Percentiles rank a stretch among this genome's conserved stretches.
phyloP scores from a whole-genome alignment of 2,797 vertebrate genomes.

The Fistularia commersonii region DNA sequence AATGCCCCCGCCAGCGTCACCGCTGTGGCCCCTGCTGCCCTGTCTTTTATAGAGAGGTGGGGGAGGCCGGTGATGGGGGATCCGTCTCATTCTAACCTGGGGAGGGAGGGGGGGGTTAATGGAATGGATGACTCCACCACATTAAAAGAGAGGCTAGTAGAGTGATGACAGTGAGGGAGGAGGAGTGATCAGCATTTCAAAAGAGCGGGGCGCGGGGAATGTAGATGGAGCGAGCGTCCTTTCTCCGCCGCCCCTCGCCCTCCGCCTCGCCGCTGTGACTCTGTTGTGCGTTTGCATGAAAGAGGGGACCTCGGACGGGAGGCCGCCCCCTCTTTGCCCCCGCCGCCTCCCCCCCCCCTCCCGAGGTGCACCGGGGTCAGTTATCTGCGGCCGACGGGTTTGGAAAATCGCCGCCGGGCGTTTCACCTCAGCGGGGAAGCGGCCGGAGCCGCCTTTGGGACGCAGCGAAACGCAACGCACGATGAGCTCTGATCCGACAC shows the following conservation, averaged over 20 bases:
- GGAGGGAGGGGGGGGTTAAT: conserved; percentile 60
- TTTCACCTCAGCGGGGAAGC: too few relatives aligned
- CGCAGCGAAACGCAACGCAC: too few relatives aligned
- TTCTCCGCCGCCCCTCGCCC: conserved; percentile 27
- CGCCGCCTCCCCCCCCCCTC: too few relatives aligned
- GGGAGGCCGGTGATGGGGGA: conserved; percentile 23
- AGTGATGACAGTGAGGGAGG: conserved; percentile 55
- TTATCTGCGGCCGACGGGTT: too few relatives aligned
- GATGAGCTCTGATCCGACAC: too few relatives aligned
- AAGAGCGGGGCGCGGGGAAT: conserved; percentile 50
- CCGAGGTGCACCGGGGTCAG: conserved; percentile 45
- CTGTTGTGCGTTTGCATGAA: conserved; percentile 16
- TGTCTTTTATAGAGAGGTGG: conserved; percentile 37
- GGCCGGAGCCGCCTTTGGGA: too few relatives aligned
- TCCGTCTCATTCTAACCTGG: conserved; percentile 46
- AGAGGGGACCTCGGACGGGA: conserved; percentile 51
- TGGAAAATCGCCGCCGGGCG: too few relatives aligned
- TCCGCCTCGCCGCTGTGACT: not conserved
- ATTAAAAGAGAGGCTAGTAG: conserved; percentile 59
- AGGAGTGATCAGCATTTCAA: conserved; percentile 73
- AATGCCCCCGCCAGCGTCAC: conserved; percentile 72
- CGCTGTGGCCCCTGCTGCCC: conserved; percentile 51
- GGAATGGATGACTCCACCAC: conserved; percentile 68
- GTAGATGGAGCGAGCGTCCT: conserved; percentile 37
- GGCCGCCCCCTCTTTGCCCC: conserved; percentile 32